A percentile compares a stretch with the other conserved stretches of the same genome.
Conservation (phyloP, 2,888 invertebrate species). For the Aphelenchoides bicaudatus region DNA sequence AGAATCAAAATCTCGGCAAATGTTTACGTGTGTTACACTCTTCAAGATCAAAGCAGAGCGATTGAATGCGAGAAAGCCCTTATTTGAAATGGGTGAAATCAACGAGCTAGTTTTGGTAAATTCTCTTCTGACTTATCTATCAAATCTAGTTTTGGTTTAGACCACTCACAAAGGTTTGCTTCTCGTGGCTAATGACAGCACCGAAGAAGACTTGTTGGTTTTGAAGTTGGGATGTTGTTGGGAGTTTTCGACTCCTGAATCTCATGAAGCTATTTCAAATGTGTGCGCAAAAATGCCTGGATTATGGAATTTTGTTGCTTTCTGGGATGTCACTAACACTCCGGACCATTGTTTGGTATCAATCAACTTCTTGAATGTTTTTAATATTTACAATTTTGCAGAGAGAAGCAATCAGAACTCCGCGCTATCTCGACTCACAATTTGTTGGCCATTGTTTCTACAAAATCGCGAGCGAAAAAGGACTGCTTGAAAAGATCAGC, state of each 20-base stretch:
- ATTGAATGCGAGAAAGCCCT: no score
- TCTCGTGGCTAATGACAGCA: not conserved
- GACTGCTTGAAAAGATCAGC: not conserved
- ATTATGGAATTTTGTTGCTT: not conserved
- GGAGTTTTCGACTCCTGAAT: not conserved
- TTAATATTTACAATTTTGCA: not conserved
- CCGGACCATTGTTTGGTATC: not conserved
- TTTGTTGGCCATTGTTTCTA: no score
- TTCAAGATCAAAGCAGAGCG: no score
- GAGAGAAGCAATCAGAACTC: conserved; percentile 3
- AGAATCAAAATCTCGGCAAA: no score
- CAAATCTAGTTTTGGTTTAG: no score
- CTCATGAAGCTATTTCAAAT: not conserved
- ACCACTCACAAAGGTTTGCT: no score
- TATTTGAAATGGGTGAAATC: no score
- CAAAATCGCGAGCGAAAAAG: conserved; percentile 1
- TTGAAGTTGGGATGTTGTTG: not conserved
- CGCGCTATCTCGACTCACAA: not conserved
- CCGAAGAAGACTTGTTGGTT: not conserved
- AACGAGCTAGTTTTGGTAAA: no score
- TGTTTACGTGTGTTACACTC: no score
- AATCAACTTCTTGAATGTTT: not conserved
- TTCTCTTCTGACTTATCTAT: no score
- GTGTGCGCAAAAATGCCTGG: not conserved
- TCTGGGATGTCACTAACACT: not conserved